Conservation (phyloP, 2,113 vertebrate species). For the Otocyon megalotis region DNA sequence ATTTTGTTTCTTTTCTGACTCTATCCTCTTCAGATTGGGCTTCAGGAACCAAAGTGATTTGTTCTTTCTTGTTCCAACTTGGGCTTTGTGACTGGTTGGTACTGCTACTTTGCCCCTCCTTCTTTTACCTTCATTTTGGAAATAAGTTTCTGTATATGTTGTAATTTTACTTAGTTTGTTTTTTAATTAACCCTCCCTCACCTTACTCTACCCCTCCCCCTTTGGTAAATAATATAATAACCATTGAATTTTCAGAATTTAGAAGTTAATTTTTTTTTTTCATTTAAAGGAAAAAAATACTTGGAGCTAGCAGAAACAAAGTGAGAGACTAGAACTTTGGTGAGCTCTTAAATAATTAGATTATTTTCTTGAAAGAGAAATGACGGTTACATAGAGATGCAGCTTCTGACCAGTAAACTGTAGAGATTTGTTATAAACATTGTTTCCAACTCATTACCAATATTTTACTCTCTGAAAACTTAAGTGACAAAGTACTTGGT, state of each 20-base stretch:
- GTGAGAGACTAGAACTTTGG: slow-evolving; percentile 32
- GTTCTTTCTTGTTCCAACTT: slow-evolving; percentile 79
- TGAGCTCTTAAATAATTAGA: slow-evolving; percentile 55
- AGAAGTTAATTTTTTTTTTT: slow-evolving; percentile 82
- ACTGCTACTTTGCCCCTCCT: neutral
- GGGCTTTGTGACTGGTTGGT: slow-evolving; percentile 82
- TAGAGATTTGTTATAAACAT: neutral
- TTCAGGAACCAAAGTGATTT: slow-evolving; percentile 79
- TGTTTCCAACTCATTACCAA: slow-evolving; percentile 46
- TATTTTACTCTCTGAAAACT: slow-evolving; percentile 21
- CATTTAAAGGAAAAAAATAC: slow-evolving; percentile 81
- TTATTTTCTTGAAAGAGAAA: slow-evolving; percentile 56
- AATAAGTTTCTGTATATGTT: slow-evolving; percentile 90
- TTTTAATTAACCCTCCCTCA: slow-evolving; percentile 60
- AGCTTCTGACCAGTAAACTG: slow-evolving; percentile 42
- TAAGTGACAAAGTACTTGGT: slow-evolving; percentile 73
- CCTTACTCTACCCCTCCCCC: neutral
- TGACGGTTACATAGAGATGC: slow-evolving; percentile 17
- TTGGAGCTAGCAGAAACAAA: slow-evolving; percentile 71
- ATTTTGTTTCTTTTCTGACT: slow-evolving; percentile 79
- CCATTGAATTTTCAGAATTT: slow-evolving; percentile 84
- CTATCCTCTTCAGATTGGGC: slow-evolving; percentile 77
- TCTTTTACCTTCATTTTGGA: slow-evolving; percentile 82
- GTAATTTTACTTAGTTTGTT: slow-evolving; percentile 79
- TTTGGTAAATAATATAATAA: slow-evolving; percentile 84